These are phyloP conservation scores for Nemotelus nigrinus DNA, from an alignment of 2,888 invertebrate genomes.

Conservation along the genomic window DNA sequence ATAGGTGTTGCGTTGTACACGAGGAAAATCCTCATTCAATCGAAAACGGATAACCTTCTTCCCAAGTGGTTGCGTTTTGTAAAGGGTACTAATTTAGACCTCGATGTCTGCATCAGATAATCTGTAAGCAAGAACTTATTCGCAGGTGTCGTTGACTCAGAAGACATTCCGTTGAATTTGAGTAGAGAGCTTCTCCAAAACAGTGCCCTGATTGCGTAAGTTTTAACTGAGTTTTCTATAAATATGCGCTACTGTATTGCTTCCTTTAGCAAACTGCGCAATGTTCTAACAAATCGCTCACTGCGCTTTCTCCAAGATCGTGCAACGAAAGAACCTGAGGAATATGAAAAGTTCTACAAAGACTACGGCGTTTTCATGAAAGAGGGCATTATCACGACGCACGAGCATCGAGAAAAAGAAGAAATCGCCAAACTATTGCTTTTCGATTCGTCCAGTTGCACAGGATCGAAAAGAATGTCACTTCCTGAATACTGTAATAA, in stretches of 20 bases:
- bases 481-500: slow-evolving; percentile 82
- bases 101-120: slow-evolving; percentile 60
- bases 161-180: slow-evolving; percentile 97
- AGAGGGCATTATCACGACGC: slow-evolving; percentile 91
- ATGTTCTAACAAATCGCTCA: slow-evolving; percentile 84
- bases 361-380: slow-evolving; percentile 94
- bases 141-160: slow-evolving; percentile 90
- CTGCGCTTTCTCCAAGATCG: slow-evolving; percentile 87
- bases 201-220: slow-evolving; percentile 81
- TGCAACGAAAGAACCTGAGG: slow-evolving; percentile 82
- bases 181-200: slow-evolving; percentile 96
- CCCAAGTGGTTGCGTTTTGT: slow-evolving; percentile 96
- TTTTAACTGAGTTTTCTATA: not conserved
- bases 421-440: slow-evolving; percentile 88
- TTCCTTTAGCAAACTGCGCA: slow-evolving; percentile 76
- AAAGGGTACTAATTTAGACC: slow-evolving; percentile 69
- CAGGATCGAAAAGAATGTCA: slow-evolving; percentile 76
- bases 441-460: slow-evolving; percentile 88
- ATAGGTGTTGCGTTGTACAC: slow-evolving; percentile 91
- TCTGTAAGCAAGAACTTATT: not conserved
- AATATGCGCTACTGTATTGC: not conserved
- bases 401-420: slow-evolving; percentile 85
- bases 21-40: slow-evolving; percentile 91
- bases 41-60: slow-evolving; percentile 87
- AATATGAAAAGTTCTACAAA: slow-evolving; percentile 86